These are phyloP conservation scores for Drosophila kurseongensis DNA, from an alignment of 1,140 invertebrate species.

Conservation along the genomic window DNA sequence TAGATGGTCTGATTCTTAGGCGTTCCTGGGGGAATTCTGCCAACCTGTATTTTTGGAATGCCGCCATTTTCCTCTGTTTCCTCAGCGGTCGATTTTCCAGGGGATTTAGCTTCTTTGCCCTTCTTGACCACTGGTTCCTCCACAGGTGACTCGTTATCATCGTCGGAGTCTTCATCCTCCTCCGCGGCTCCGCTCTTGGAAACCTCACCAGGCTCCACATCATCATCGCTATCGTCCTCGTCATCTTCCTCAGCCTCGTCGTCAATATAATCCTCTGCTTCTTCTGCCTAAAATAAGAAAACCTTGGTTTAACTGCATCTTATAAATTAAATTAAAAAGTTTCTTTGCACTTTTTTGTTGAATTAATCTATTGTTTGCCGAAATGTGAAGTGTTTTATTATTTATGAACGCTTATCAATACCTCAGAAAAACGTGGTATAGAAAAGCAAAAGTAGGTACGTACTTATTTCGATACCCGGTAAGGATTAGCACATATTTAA, in stretches of 20 bases:
- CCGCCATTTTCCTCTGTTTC: conserved; percentile 30
- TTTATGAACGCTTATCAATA: too few species aligned
- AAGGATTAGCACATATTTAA: too few species aligned
- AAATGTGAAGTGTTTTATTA: too few species aligned
- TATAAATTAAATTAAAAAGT: too few species aligned
- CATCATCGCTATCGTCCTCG: conserved; percentile 27
- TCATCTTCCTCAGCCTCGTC: conserved; percentile 53
- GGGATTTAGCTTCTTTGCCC: background rate
- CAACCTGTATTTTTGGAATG: conserved; percentile 55
- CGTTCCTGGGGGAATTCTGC: conserved; percentile 31
- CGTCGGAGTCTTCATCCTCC: conserved; percentile 19
- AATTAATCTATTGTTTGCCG: too few species aligned
- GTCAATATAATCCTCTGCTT: conserved; percentile 28
- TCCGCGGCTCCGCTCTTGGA: background rate
- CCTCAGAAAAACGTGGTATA: background rate
- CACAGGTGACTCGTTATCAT: conserved; percentile 45
- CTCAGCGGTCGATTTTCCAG: conserved; percentile 2
- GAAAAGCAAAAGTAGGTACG: background rate
- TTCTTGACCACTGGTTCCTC: conserved; percentile 48
- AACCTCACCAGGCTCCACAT: conserved; percentile 52
- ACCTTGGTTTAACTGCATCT: background rate
- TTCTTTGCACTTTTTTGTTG: too few species aligned
- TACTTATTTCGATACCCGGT: too few species aligned
- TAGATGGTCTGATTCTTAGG: conserved; percentile 43
- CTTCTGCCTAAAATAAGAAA: conserved; percentile 32